A percentile compares a stretch with the other conserved stretches of the same genome.
Evolutionary conservation across 2,888 invertebrate species (phyloP).

Genomic region (Sphinx pinastri): DNA sequence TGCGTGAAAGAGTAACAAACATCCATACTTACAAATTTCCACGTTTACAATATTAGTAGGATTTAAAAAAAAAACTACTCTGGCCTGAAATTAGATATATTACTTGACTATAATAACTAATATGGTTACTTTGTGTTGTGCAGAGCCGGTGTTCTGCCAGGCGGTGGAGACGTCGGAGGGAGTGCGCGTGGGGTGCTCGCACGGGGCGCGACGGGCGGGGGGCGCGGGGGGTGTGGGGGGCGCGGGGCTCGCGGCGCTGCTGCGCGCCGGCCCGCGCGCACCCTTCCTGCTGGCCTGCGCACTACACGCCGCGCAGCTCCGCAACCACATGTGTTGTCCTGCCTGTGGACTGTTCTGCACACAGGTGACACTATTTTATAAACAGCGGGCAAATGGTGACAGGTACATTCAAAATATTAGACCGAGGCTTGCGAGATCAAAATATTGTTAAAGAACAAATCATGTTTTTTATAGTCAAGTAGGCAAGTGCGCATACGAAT

Average conservation of each 20-base stretch:
- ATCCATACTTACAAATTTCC: too few relatives aligned
- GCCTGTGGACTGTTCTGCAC: conserved; percentile 95
- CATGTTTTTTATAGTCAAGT: too few relatives aligned
- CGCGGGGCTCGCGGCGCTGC: conserved; percentile 75
- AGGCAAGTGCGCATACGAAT: too few relatives aligned
- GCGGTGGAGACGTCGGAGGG: conserved; percentile 91
- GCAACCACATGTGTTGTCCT: conserved; percentile 94
- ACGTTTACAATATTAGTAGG: too few relatives aligned
- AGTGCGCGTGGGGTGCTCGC: conserved; percentile 91
- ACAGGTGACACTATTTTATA: conserved; percentile 81
- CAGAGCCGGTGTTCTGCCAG: conserved; percentile 87
- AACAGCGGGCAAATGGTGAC: too few relatives aligned
- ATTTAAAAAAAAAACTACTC: too few relatives aligned
- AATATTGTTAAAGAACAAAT: too few relatives aligned
- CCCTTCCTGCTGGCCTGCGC: conserved; percentile 92
- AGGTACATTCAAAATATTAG: too few relatives aligned
- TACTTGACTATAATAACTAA: too few relatives aligned
- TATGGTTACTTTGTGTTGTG: not conserved
- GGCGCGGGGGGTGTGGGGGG: conserved; percentile 32
- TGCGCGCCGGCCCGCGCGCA: conserved; percentile 88
- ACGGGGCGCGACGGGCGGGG: conserved; percentile 85
- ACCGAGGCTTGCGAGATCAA: too few relatives aligned
- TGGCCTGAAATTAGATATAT: too few relatives aligned
- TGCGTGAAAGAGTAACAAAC: too few relatives aligned
- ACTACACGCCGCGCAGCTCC: conserved; percentile 89